Conservation (phyloP, 2,113 vertebrate species). For the Nannospalax galili region DNA sequence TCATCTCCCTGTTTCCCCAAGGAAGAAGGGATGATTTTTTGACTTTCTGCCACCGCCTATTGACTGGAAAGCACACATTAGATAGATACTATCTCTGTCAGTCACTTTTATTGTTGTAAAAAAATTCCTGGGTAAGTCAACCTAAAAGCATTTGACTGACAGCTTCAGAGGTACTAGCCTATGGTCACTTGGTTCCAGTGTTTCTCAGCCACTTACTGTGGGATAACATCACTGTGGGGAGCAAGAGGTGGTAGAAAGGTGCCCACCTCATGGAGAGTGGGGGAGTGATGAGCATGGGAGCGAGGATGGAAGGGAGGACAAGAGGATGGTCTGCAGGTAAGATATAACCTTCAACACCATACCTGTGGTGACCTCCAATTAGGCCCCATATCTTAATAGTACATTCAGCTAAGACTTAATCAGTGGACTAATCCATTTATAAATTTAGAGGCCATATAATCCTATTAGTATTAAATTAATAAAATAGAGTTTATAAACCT, state of each 20-base stretch:
- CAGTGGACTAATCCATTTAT: background rate
- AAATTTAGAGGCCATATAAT: background rate
- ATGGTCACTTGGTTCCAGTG: background rate
- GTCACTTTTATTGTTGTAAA: background rate
- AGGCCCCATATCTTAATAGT: background rate
- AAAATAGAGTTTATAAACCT: background rate
- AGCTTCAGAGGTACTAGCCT: background rate
- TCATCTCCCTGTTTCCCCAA: background rate
- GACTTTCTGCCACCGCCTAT: background rate
- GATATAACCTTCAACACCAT: too few species aligned
- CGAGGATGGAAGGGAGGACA: too few species aligned
- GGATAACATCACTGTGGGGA: background rate
- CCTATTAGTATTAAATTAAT: background rate
- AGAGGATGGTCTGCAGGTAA: background rate
- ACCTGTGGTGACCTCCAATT: background rate
- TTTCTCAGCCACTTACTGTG: background rate
- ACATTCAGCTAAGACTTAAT: background rate
- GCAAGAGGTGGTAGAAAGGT: background rate
- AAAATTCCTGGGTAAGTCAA: background rate
- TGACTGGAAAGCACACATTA: fast-evolving
- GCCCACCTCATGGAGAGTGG: background rate
- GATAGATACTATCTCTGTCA: background rate
- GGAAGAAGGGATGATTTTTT: background rate
- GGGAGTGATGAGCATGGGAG: background rate
- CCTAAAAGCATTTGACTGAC: background rate